phyloP scores from a whole-genome alignment of 2,797 vertebrate species.

The Otolemur crassicaudatus region DNA sequence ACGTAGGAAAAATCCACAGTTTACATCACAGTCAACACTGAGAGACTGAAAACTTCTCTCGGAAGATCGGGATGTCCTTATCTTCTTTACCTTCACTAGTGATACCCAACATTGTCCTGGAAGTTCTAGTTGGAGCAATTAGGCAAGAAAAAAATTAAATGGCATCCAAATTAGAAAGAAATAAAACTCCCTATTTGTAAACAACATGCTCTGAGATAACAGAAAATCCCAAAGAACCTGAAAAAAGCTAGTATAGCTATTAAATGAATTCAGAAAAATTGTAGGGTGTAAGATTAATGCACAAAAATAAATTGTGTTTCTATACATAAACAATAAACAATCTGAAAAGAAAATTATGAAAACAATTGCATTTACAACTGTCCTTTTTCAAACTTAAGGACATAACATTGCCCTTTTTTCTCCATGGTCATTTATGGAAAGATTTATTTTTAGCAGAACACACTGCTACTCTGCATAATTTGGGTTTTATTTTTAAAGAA shows the following conservation, averaged over 20 bases:
- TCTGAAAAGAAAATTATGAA: background rate
- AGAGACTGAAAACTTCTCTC: background rate
- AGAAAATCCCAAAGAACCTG: background rate
- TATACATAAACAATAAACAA: background rate
- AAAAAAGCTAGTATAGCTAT: background rate
- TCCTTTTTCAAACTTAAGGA: slow-evolving; percentile 5
- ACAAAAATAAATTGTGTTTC: background rate
- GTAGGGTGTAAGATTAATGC: background rate
- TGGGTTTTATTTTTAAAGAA: background rate
- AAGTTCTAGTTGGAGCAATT: background rate
- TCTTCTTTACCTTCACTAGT: background rate
- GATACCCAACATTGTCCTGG: background rate
- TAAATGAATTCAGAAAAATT: background rate
- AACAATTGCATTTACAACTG: background rate
- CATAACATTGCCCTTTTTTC: background rate
- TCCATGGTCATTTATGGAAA: background rate
- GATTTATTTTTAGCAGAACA: background rate
- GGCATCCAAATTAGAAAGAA: background rate
- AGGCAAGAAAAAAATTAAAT: background rate
- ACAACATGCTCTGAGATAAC: background rate
- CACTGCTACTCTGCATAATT: background rate
- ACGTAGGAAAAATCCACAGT: background rate
- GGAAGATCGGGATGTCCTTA: background rate
- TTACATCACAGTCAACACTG: background rate
- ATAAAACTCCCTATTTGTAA: background rate